Conservation (phyloP, 2,797 vertebrate genomes). For the Heteromormyrus szaboi region DNA sequence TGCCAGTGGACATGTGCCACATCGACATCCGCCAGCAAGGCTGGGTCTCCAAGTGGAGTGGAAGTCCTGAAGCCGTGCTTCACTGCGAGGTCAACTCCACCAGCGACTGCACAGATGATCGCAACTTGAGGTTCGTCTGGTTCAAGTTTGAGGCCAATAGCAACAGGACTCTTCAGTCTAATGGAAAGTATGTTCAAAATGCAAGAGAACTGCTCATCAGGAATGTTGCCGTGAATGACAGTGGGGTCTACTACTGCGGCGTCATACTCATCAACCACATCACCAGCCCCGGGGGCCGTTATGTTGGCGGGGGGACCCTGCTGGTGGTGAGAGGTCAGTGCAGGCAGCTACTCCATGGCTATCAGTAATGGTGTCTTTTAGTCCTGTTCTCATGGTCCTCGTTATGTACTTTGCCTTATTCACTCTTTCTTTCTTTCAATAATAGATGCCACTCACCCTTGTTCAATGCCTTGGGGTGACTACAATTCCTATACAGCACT, state of each 20-base stretch:
- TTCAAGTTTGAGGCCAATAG: conserved; percentile 38
- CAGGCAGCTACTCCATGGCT: neutral
- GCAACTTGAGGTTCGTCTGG: conserved; percentile 14
- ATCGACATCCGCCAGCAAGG: conserved; percentile 33
- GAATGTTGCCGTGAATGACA: conserved; percentile 43
- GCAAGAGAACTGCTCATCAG: conserved; percentile 37
- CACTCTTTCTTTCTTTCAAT: neutral
- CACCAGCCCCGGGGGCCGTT: neutral
- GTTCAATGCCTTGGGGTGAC: neutral
- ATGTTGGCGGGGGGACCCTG: conserved; percentile 45
- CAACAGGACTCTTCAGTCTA: conserved; percentile 20
- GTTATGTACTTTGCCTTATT: neutral
- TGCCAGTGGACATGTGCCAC: neutral
- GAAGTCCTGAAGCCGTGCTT: conserved; percentile 29
- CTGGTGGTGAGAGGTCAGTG: conserved; percentile 55
- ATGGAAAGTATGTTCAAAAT: conserved; percentile 17
- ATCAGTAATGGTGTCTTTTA: neutral
- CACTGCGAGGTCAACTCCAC: conserved; percentile 26
- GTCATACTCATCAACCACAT: accelerated
- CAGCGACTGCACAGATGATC: neutral
- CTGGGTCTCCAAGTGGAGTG: neutral
- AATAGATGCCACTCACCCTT: neutral
- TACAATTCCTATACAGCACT: neutral
- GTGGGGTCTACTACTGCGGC: conserved; percentile 60
- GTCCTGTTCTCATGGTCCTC: neutral